Conservation (phyloP, 1,140 invertebrate genomes). For the Pseudomyrmex sp. region DNA sequence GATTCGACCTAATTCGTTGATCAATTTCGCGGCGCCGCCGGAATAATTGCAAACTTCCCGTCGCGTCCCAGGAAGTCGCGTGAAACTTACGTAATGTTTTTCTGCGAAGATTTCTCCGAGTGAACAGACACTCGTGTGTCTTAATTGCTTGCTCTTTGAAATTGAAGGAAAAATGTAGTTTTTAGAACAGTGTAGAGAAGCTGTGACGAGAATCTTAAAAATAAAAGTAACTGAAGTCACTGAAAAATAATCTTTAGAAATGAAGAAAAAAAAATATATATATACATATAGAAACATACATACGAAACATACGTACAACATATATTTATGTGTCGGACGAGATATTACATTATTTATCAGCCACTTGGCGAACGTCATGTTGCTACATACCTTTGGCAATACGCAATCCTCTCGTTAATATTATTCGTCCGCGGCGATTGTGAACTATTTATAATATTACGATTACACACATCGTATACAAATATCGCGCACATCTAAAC, state of each 20-base stretch:
- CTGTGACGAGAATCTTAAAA: not conserved
- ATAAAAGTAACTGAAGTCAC: too few species aligned
- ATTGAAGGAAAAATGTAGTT: too few species aligned
- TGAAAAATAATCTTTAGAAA: too few species aligned
- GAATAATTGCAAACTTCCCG: conserved; percentile 21
- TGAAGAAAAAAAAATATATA: too few species aligned
- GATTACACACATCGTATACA: not conserved
- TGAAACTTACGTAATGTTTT: not conserved
- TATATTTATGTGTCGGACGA: not conserved
- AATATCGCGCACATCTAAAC: not conserved
- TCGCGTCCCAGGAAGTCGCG: not conserved
- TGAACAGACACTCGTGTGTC: too few species aligned
- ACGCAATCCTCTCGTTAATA: conserved; percentile 37
- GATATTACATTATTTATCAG: conserved; percentile 33
- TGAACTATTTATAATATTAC: conserved; percentile 29
- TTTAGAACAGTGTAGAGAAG: too few species aligned
- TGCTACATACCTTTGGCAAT: conserved; percentile 22
- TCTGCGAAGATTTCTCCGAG: not conserved
- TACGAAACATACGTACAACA: not conserved
- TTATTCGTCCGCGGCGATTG: conserved; percentile 10
- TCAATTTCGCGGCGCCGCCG: not conserved
- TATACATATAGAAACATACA: too few species aligned
- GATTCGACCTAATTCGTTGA: conserved; percentile 10
- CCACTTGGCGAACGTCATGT: conserved; percentile 24
- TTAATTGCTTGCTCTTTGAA: too few species aligned